A percentile compares a stretch with the other conserved stretches of the same genome.
Evolutionary conservation across 2,113 vertebrate species (phyloP).

Genomic region (Ondatra zibethicus): DNA sequence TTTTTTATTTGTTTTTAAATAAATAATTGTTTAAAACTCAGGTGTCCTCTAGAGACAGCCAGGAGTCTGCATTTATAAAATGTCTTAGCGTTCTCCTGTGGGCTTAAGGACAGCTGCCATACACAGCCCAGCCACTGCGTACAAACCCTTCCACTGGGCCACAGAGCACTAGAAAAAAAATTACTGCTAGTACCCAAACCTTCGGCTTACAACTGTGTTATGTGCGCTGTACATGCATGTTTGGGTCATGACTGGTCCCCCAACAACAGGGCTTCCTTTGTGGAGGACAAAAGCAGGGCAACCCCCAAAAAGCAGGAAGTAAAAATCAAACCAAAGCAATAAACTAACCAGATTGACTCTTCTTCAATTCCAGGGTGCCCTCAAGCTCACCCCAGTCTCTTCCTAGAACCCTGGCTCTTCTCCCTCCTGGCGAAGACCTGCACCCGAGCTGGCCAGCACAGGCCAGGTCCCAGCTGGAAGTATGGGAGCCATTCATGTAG

Average conservation of each 20-base stretch:
- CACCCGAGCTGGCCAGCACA: neutral
- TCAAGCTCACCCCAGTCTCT: conserved; percentile 37
- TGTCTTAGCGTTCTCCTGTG: neutral
- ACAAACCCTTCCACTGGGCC: no score
- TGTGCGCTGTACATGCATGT: neutral
- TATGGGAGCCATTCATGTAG: neutral
- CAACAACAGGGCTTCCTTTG: neutral
- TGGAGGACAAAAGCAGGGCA: neutral
- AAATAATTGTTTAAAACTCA: neutral
- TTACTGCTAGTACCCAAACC: neutral
- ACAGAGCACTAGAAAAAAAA: fast-evolving
- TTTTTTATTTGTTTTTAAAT: neutral
- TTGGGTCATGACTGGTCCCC: neutral
- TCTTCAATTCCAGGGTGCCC: conserved; percentile 50
- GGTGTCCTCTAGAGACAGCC: neutral
- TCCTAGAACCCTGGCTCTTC: neutral
- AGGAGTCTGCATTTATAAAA: neutral
- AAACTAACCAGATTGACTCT: neutral
- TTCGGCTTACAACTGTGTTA: neutral
- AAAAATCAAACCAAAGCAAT: neutral
- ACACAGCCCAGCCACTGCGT: no score
- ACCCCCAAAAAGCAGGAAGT: neutral
- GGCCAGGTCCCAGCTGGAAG: neutral
- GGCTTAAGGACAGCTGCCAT: neutral
- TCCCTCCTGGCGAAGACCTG: neutral